Evolutionary conservation across 2,797 vertebrate genomes (phyloP), one percentile per base, ranked within the genome.

Genomic region (Malurus leucopterus): DNA sequence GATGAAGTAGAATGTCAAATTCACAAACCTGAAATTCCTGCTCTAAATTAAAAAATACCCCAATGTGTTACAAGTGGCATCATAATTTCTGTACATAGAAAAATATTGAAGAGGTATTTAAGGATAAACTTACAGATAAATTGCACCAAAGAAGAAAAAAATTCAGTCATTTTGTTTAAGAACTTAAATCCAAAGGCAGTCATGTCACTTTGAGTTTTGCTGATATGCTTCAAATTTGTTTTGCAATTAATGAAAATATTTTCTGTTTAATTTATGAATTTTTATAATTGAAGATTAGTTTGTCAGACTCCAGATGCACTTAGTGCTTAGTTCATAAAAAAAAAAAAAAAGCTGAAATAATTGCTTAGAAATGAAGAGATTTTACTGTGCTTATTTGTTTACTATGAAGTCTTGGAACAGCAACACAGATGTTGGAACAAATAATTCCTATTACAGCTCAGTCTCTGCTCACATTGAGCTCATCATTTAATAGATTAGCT

Each of bases 391-490:
- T 29, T 70, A 67, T 92, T 89, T 94, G 55, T 93, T 95, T 93
- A 91, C 63, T 92, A 72, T 50, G 11, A 78, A 75, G 41, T 63
- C 41, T 92, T 75, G 77, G 38, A 94, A 86, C 38, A 75, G 53
- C 49, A 94, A 89, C 73, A 92, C 85, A 94, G 91, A 92, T 93
- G 74, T 86, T 79, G 49, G 74, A 94, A 89, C 76, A 93, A 94
- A 65, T 47, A 67, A 44, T 24, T 74, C 47, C 50, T 71, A 7
- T 68, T 88, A 24, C 68, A 80, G 55, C 47, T 77, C 40, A 43
- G 36, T 34, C n/a, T 78, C 30, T 64, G 61, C 65, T 86, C 84
- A 81, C 34, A 64, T 5, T 68, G 58, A 88, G 51, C 21, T 72
- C 51, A 36, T 53, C 62, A 24, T 43, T 70, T 63, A 86, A 78